Base-by-base conservation (phyloP, 1,140 invertebrate genomes). In the Anastatus disparis region DNA sequence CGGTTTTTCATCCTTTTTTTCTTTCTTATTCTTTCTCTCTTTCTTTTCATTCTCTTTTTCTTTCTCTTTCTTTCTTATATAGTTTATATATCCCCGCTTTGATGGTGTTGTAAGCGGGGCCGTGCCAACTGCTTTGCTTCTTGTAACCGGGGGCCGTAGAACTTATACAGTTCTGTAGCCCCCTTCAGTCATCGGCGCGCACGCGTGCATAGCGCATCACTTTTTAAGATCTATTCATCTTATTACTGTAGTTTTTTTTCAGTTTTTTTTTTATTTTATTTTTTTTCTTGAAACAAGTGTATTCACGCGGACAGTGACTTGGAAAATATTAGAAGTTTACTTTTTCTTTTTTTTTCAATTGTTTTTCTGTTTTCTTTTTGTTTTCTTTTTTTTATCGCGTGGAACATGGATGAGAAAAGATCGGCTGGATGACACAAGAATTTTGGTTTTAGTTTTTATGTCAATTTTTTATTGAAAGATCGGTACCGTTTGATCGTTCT, bases 131-230 rank as follows among this genome's bases (percentile, higher is more conserved):
- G n/a, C n/a, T n/a, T n/a, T 31, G 52, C 72, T 35, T 35, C 31
- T n/a, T n/a, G n/a, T n/a, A n/a, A n/a, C n/a, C 26, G 15, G 13
- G 26, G 53, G 12, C 31, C 4, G 31, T 31, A 15, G 31, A 35
- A 29, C 58, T 40, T 55, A 29, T 24, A 22, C n/a, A 40, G 42
- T 10, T 69, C 27, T 13, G 53, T 38, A 61, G 64, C 56, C 55
- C 65, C 75, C 55, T 74, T 78, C 79, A 81, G 79, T 79, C 74
- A 78, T 75, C 65, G 73, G 61, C 62, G 77, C 61, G 76, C 53
- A 71, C 73, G 74, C 77, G 76, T 59, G 17, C 65, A 58, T 70
- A 44, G 42, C 53, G 53, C 48, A 59, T 48, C n/a, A 7, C 15
- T 3, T 35, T 13, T 15, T 9, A n/a, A 17, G 17, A 29, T 27